Evolutionary conservation across 2,797 vertebrate species (phyloP).

Genomic region (Scolopax bukidnonensis): DNA sequence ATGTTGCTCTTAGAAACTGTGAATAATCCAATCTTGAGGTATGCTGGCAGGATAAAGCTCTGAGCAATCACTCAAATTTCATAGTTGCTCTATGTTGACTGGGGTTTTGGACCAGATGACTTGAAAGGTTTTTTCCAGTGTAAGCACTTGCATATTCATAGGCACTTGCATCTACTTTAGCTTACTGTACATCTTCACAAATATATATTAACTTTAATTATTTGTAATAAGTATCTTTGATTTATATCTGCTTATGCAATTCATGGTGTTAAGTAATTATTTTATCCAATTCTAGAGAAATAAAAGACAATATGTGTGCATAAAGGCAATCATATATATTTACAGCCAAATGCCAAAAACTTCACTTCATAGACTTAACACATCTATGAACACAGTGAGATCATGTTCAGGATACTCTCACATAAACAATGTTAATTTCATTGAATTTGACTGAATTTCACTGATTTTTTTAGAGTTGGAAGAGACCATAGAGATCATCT

Average conservation of each 20-base stretch:
- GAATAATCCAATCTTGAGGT: neutral
- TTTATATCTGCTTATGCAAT: neutral
- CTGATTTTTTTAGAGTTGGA: too few relatives aligned
- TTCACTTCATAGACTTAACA: neutral
- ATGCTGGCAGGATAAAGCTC: neutral
- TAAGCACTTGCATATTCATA: neutral
- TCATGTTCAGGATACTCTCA: neutral
- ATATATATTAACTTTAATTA: neutral
- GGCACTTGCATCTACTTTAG: neutral
- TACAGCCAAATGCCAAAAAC: neutral
- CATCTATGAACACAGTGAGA: neutral
- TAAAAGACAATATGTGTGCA: neutral
- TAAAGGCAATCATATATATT: neutral
- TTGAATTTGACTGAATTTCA: too few relatives aligned
- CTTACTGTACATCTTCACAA: neutral
- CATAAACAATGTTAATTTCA: neutral
- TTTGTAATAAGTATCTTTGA: neutral
- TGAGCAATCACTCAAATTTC: neutral
- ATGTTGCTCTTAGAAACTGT: neutral
- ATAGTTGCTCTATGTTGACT: neutral
- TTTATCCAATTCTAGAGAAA: neutral
- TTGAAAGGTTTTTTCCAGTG: neutral
- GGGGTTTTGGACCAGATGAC: neutral
- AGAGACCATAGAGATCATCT: too few relatives aligned
- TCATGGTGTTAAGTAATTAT: neutral